A percentile compares a stretch with the other conserved stretches of the same genome.
These are phyloP conservation scores for Serranus cabrilla DNA, from an alignment of 2,797 vertebrate genomes.

Conservation along the genomic window DNA sequence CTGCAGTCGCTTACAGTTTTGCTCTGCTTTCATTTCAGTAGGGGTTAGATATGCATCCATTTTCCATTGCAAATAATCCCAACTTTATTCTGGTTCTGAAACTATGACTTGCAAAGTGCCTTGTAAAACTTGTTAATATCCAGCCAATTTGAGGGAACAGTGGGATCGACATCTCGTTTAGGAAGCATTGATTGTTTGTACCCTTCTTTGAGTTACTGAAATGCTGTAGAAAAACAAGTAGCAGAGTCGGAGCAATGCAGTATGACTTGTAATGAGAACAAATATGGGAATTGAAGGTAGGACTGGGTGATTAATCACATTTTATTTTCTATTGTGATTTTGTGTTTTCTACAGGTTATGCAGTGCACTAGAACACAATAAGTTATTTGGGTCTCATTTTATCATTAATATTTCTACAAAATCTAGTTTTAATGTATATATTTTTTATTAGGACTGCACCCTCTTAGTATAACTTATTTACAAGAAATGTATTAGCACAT, in stretches of 20 bases:
- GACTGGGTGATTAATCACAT: too few relatives aligned
- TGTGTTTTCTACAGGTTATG: too few relatives aligned
- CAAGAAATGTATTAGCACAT: too few relatives aligned
- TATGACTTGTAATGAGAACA: not conserved
- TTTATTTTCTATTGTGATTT: too few relatives aligned
- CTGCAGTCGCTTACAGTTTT: not conserved
- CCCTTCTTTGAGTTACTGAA: not conserved
- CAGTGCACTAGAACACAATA: too few relatives aligned
- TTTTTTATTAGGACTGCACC: too few relatives aligned
- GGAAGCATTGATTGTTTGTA: conserved; percentile 15
- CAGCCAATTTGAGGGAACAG: not conserved
- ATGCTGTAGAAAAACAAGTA: conserved; percentile 1
- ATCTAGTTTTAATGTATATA: too few relatives aligned
- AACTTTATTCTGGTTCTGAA: not conserved
- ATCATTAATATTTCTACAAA: too few relatives aligned
- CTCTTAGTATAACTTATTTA: too few relatives aligned
- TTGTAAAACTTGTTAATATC: conserved; percentile 1
- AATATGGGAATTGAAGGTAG: not conserved
- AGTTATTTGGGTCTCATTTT: too few relatives aligned
- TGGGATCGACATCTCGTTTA: not conserved
- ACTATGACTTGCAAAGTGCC: not conserved
- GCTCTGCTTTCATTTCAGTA: not conserved
- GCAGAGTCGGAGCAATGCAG: not conserved
- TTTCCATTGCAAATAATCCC: not conserved
- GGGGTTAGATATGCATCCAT: not conserved